Evolutionary conservation across 2,888 invertebrate species (phyloP), one percentile per base, ranked within the genome.

Genomic region (Melanostoma scalare): DNA sequence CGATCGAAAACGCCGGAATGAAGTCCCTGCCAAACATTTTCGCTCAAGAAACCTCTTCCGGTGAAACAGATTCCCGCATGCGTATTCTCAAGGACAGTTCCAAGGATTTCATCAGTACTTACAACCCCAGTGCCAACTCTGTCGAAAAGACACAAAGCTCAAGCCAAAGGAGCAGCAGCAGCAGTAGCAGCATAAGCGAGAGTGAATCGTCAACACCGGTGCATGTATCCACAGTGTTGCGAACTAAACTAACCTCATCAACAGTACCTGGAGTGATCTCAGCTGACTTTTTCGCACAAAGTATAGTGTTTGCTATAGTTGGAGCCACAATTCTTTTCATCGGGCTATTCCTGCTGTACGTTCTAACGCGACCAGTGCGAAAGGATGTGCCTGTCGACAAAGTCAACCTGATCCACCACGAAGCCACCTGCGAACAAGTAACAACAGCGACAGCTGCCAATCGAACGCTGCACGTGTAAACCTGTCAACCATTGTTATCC

Each of bases 41-140:
- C 31, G 73, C 87, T 30, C 86, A 87, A 31, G 79, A 86, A 10
- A 79, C 86, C 2, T 84, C 86, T 0, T 86, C 87, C 6, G 85
- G 85, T 0, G 87, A 88, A 68, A 85, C 87, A 0, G 87, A 88
- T n/a, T 88, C 88, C 0, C 86, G 87, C 58, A 87, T 88, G 86
- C 88, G 88, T 33, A 88, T 88, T 42, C 85, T 88, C 2, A 89
- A 89, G 75, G 89, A 89, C 46, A 88, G 88, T 76, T 88, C 89
- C 10, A 88, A 88, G 63, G 88, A 88, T 69, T 88, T 88, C 68
- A 82, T 88, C 60, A 86, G 87, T 69, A 87, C 88, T 31, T 88
- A 88, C 79, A 88, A 87, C 65, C 87, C 88, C 33, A 87, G 87
- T 74, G 75, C 72, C 31, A 86, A 87, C 56, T 72, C 55, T 4